Evolutionary conservation across 2,113 vertebrate species (phyloP), one percentile per base, ranked within the genome.

Genomic region (Leptocoma aspasia): DNA sequence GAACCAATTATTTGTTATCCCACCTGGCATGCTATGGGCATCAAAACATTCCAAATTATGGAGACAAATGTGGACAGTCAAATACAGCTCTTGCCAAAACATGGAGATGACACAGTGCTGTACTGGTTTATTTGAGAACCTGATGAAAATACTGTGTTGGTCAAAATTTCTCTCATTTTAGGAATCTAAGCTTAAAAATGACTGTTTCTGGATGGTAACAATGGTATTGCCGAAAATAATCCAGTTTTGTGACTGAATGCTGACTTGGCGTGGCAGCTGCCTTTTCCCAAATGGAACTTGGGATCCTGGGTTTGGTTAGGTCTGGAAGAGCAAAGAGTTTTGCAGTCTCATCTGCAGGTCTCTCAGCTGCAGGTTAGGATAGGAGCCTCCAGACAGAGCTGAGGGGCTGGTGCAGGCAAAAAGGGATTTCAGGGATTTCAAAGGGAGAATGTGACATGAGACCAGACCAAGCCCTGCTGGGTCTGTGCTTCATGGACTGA

Each of bases 361-460:
- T 75, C 27, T 81, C 49, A 39, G 23, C 42, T 83, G 13, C 72
- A 84, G 27, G 7, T 73, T 10, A 70, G 27, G 21, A 44, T 4
- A 39, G 47, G 26, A 82, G 9, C 35, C 28, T 94, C 37, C 65
- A 85, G 86, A 19, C 28, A 75, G 80, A 89, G 39, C 23, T 57
- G 80, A 79, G 47, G 30, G 33, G 15, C 37, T 75, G 22, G 4
- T 17, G 30, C 47, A 79, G 56, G 20, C 4, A 54, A 28, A 28
- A 86, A 27, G 19, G 8, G 24, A 33, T 35, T 61, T 71, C 11
- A 6, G 24, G 37, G 37, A 12, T 54, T 92, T 66, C 42, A 37
- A 47, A 71, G 18, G n/a, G 27, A 63, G 18, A 68, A 59, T 0
- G 0, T 27, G 60, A n/a, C 1, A 0, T 14, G 15, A 66, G 18